phyloP scores from a whole-genome alignment of 1,140 invertebrate genomes.

The Alviniconcha marisindica region DNA sequence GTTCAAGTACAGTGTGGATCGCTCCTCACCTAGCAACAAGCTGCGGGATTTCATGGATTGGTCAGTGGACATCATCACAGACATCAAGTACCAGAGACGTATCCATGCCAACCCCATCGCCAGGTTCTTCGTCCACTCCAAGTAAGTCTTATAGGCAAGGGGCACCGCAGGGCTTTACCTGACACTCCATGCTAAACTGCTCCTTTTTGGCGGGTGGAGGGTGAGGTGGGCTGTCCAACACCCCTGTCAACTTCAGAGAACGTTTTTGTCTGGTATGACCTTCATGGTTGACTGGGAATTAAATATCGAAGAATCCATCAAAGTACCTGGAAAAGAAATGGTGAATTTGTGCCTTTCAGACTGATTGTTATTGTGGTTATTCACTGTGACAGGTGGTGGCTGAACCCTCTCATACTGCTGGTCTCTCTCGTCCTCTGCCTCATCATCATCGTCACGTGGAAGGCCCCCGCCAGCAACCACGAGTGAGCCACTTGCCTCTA shows the following conservation, averaged over 20 bases:
- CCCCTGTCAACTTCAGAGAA: no score
- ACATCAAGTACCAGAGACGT: constrained; percentile 71
- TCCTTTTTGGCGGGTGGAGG: no score
- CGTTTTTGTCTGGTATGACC: no score
- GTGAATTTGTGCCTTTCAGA: no score
- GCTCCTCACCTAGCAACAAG: constrained; percentile 73
- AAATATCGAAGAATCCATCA: no score
- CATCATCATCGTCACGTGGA: constrained; percentile 59
- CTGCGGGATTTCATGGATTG: constrained; percentile 73
- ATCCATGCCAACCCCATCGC: constrained; percentile 62
- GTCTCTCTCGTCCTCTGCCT: constrained; percentile 56
- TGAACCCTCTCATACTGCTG: constrained; percentile 57
- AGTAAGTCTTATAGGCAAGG: no score
- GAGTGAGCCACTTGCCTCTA: neutral
- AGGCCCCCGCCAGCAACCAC: constrained; percentile 22
- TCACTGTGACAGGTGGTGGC: constrained; percentile 55
- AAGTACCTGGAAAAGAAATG: no score
- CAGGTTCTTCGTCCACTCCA: constrained; percentile 60
- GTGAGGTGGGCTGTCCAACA: no score
- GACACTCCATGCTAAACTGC: no score
- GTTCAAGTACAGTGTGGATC: constrained; percentile 73
- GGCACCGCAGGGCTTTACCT: no score
- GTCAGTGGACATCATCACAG: constrained; percentile 72
- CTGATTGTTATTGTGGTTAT: no score
- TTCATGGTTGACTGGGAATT: no score